Percentiles rank a stretch among this genome's conserved stretches.
Evolutionary conservation across 2,797 vertebrate genomes (phyloP).

Genomic region (Galagoides demidoff): DNA sequence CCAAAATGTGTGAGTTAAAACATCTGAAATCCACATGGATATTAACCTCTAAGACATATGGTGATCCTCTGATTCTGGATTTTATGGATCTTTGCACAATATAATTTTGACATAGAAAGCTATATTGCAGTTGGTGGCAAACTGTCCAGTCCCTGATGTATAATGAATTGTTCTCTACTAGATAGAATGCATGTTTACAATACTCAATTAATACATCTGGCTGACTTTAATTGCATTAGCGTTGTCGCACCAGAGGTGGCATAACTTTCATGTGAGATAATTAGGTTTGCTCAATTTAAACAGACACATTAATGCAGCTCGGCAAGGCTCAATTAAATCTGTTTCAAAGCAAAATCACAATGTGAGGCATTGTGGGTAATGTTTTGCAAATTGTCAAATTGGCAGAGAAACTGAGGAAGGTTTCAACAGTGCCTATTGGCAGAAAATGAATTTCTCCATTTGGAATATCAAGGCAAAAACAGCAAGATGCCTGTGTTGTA

Average conservation of each 20-base stretch:
- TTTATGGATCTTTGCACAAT: not conserved
- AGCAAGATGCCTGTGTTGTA: conserved; percentile 72
- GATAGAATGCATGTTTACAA: conserved; percentile 83
- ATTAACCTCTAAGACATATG: not conserved
- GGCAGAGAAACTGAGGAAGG: conserved; percentile 82
- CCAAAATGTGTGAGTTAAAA: not conserved
- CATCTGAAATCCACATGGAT: not conserved
- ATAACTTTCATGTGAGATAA: conserved; percentile 88
- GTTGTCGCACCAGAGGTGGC: conserved; percentile 87
- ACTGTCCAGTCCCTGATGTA: conserved; percentile 79
- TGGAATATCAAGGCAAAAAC: conserved; percentile 72
- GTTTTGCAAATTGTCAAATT: conserved; percentile 86
- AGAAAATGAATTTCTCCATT: conserved; percentile 79
- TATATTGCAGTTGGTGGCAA: conserved; percentile 68
- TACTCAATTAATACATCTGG: conserved; percentile 84
- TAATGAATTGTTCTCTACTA: conserved; percentile 80
- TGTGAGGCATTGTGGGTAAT: conserved; percentile 87
- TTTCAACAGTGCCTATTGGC: conserved; percentile 82
- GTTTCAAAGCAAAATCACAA: conserved; percentile 86
- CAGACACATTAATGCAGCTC: conserved; percentile 87
- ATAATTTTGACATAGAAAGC: not conserved
- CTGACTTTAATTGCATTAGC: conserved; percentile 87
- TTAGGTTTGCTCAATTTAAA: conserved; percentile 89
- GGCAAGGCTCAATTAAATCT: conserved; percentile 88
- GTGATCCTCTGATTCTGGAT: not conserved